A percentile compares a stretch with the other conserved stretches of the same genome.
Conservation (phyloP, 2,888 invertebrate genomes). For the Metalampra italica region DNA sequence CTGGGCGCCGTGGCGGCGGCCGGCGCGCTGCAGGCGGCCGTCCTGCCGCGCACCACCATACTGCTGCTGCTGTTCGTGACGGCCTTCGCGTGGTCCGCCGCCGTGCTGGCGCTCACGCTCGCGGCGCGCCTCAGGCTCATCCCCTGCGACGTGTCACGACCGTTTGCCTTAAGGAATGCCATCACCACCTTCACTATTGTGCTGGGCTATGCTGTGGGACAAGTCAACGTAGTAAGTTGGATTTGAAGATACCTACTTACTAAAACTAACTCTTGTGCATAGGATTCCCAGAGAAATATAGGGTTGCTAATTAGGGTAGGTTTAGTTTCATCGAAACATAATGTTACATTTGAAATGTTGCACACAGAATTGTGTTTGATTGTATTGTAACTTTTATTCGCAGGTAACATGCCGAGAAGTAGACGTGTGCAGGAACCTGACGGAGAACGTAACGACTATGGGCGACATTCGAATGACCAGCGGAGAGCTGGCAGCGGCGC, state of each 20-base stretch:
- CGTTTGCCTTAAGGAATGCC: conserved; percentile 88
- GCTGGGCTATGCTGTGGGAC: conserved; percentile 91
- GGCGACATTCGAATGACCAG: conserved; percentile 62
- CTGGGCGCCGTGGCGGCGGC: conserved; percentile 87
- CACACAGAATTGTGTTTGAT: too few relatives aligned
- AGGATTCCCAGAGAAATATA: too few relatives aligned
- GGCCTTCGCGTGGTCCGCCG: conserved; percentile 94
- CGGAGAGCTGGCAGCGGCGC: conserved; percentile 43
- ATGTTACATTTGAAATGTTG: too few relatives aligned
- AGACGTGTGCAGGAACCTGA: conserved; percentile 58
- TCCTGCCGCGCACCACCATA: conserved; percentile 91
- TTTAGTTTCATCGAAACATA: too few relatives aligned
- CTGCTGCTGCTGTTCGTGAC: conserved; percentile 90
- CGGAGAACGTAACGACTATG: conserved; percentile 71
- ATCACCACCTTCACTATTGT: conserved; percentile 93
- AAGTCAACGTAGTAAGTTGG: conserved; percentile 94
- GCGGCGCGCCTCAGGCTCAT: conserved; percentile 91
- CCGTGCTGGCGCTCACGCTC: conserved; percentile 89
- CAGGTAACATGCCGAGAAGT: conserved; percentile 69
- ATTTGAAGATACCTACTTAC: not conserved
- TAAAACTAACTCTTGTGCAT: not conserved
- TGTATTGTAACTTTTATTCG: not conserved
- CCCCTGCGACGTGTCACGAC: conserved; percentile 90
- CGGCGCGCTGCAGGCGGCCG: conserved; percentile 85
- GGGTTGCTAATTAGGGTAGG: too few relatives aligned